These are phyloP conservation scores for Cryptotis parvus DNA, from an alignment of 2,113 vertebrate genomes.

Conservation along the genomic window DNA sequence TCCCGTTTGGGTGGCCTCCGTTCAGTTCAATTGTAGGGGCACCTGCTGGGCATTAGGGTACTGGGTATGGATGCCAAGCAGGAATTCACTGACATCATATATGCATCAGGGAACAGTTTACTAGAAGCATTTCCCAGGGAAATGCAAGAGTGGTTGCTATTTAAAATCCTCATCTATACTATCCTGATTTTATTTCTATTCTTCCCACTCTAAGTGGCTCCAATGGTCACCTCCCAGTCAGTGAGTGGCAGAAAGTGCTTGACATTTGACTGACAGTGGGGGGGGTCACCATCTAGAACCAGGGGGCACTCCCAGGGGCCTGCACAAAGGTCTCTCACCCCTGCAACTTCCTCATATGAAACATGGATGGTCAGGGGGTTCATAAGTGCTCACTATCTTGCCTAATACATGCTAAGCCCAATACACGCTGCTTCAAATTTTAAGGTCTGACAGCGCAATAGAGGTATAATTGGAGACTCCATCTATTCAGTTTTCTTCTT, in stretches of 20 bases:
- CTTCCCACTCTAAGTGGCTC: neutral
- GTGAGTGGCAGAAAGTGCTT: neutral
- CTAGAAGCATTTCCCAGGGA: neutral
- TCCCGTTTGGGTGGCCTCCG: neutral
- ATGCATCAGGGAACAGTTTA: constrained; percentile 15
- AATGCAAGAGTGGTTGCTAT: neutral
- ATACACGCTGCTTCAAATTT: no score
- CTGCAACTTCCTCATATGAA: no score
- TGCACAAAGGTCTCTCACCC: no score
- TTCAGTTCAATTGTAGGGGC: neutral
- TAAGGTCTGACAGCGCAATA: constrained; percentile 38
- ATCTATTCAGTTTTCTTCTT: constrained; percentile 31
- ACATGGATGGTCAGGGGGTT: neutral
- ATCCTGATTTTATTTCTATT: neutral
- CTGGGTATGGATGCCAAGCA: neutral
- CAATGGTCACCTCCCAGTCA: neutral
- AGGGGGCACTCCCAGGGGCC: no score
- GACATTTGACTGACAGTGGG: neutral
- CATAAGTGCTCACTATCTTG: neutral
- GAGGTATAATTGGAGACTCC: neutral
- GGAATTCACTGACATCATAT: constrained; percentile 1
- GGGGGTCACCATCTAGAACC: no score
- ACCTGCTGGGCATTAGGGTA: neutral
- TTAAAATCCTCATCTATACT: neutral
- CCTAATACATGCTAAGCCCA: constrained; percentile 4